Conservation (phyloP, 2,888 invertebrate species). For the Gisinianus flammeolus region DNA sequence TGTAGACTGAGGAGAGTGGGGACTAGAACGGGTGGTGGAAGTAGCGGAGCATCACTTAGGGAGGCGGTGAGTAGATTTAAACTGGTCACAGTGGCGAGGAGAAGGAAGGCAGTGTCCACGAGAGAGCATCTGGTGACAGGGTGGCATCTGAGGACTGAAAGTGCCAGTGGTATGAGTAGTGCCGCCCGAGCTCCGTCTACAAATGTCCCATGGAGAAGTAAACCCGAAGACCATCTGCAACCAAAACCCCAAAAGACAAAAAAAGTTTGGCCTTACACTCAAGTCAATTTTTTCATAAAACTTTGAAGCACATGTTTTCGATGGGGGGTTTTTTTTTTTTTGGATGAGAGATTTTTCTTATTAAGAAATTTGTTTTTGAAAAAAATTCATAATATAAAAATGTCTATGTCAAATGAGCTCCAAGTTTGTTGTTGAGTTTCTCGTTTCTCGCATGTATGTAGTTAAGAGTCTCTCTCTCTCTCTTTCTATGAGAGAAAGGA, state of each 20-base stretch:
- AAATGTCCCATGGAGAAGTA: conserved; percentile 82
- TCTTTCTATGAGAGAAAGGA: too few relatives aligned
- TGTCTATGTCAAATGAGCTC: too few relatives aligned
- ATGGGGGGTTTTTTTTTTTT: too few relatives aligned
- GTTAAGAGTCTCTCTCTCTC: too few relatives aligned
- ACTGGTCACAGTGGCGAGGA: conserved; percentile 86
- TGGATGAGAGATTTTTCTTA: too few relatives aligned
- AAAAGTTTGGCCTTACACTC: neutral
- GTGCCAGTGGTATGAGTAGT: conserved; percentile 77
- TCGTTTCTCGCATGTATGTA: too few relatives aligned
- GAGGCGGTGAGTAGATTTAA: conserved; percentile 89
- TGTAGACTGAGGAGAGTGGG: conserved; percentile 41
- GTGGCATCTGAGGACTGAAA: conserved; percentile 80
- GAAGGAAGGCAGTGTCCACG: conserved; percentile 85
- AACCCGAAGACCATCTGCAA: conserved; percentile 81
- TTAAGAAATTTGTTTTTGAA: too few relatives aligned
- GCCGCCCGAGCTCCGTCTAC: conserved; percentile 84
- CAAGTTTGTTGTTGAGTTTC: too few relatives aligned
- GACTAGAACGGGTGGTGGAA: conserved; percentile 65
- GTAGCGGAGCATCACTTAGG: conserved; percentile 82
- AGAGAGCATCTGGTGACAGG: conserved; percentile 85
- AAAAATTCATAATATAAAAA: too few relatives aligned
- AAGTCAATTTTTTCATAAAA: too few relatives aligned
- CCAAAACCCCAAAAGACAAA: neutral
- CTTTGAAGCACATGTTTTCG: too few relatives aligned